Evolutionary conservation across 2,888 invertebrate species (phyloP).

Genomic region (Eupithecia subfuscata): DNA sequence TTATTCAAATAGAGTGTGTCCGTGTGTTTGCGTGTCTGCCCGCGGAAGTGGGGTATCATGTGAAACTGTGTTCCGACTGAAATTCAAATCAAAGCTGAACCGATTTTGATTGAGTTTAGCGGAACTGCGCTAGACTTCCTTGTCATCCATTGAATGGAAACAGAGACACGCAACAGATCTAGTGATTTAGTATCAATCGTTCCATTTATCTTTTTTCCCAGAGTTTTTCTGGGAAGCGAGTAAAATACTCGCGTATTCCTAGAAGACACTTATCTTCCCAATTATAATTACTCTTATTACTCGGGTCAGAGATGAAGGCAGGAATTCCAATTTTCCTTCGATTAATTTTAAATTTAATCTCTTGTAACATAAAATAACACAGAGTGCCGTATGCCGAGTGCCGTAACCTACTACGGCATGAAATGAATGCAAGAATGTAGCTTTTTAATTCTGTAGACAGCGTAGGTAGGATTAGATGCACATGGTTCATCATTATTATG

Average conservation of each 20-base stretch:
- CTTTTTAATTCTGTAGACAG: no score
- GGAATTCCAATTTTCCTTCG: no score
- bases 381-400: no score
- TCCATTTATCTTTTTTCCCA: constrained; percentile 2
- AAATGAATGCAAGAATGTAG: no score
- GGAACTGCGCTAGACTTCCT: constrained; percentile 36
- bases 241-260: neutral
- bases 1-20: constrained; percentile 32
- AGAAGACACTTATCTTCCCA: neutral
- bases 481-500: no score
- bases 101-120: constrained; percentile 36
- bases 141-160: constrained; percentile 35
- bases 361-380: no score
- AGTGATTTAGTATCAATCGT: constrained; percentile 13
- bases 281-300: no score
- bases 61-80: constrained; percentile 46
- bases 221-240: neutral
- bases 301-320: no score
- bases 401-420: no score
- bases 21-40: constrained; percentile 50
- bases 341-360: no score
- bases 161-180: constrained; percentile 20
- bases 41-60: constrained; percentile 45
- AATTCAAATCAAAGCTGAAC: constrained; percentile 36
- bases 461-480: no score